Percentiles rank a stretch among this genome's conserved stretches.
Conservation (phyloP, 2,888 invertebrate species). For the Cerastis leucographa region DNA sequence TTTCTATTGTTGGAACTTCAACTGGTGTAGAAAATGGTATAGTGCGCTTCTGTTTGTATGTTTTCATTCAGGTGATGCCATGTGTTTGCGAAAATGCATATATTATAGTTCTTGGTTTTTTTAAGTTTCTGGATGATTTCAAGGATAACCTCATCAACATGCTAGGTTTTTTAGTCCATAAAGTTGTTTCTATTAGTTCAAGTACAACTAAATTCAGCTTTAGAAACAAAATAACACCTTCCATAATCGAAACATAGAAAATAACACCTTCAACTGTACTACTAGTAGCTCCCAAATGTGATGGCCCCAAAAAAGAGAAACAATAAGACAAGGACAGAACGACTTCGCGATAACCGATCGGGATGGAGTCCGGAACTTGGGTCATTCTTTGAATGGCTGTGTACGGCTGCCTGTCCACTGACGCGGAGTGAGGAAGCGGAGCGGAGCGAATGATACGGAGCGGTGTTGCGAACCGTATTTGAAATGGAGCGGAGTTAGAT, state of each 20-base stretch:
- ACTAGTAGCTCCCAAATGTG: slow-evolving; percentile 37
- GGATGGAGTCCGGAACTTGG: slow-evolving; percentile 39
- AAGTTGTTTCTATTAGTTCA: too few species aligned
- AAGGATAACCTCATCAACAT: too few species aligned
- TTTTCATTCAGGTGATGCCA: too few species aligned
- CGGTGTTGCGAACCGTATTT: not conserved
- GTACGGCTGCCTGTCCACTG: slow-evolving; percentile 15
- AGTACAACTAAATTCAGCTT: too few species aligned
- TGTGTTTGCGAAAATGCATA: too few species aligned
- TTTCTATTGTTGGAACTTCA: too few species aligned
- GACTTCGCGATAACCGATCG: slow-evolving; percentile 58
- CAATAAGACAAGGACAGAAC: slow-evolving; percentile 49
- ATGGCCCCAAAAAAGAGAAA: slow-evolving; percentile 27
- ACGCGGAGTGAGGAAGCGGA: not conserved
- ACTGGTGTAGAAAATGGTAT: too few species aligned
- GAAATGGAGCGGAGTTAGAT: not conserved
- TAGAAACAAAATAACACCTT: not conserved
- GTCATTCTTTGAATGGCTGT: slow-evolving; percentile 51
- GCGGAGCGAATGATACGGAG: not conserved
- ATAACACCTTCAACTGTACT: slow-evolving; percentile 16
- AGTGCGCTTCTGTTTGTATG: too few species aligned
- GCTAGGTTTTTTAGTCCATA: too few species aligned
- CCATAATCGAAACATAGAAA: slow-evolving; percentile 4
- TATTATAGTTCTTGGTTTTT: too few species aligned
- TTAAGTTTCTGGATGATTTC: too few species aligned